Conservation (phyloP, 2,888 invertebrate species). For the Eupithecia abbreviata region DNA sequence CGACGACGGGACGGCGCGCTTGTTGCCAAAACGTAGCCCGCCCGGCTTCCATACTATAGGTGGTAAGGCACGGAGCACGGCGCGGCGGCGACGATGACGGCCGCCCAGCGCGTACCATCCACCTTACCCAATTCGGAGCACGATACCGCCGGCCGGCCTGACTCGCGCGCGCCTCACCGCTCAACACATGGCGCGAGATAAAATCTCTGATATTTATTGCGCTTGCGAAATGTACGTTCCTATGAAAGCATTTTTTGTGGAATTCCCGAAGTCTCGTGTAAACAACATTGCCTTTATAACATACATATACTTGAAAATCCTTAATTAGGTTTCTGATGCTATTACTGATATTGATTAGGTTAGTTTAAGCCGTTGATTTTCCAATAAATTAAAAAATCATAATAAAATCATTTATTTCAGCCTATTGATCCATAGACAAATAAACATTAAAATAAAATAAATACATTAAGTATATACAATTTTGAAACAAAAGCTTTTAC, state of each 20-base stretch:
- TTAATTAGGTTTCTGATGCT: no score
- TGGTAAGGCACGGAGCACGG: constrained; percentile 53
- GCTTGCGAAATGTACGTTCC: constrained; percentile 19
- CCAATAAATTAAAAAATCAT: no score
- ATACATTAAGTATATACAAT: no score
- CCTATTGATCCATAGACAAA: no score
- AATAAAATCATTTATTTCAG: no score
- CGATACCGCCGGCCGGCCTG: constrained; percentile 25
- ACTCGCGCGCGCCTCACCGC: constrained; percentile 32
- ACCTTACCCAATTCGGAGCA: constrained; percentile 67
- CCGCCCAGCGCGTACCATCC: constrained; percentile 57
- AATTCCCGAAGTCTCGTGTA: constrained; percentile 1
- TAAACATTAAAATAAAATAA: no score
- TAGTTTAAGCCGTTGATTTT: no score
- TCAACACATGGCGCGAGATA: constrained; percentile 22
- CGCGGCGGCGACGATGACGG: constrained; percentile 53
- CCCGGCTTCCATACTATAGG: constrained; percentile 76
- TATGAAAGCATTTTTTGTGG: constrained; percentile 13
- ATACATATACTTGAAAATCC: no score
- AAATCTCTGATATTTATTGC: constrained; percentile 17
- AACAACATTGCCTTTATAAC: not conserved
- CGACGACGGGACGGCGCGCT: constrained; percentile 55
- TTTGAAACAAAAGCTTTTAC: not conserved
- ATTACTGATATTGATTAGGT: no score
- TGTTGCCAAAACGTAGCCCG: constrained; percentile 78